phyloP scores from a whole-genome alignment of 2,797 vertebrate genomes.

The Hyperoplus immaculatus region DNA sequence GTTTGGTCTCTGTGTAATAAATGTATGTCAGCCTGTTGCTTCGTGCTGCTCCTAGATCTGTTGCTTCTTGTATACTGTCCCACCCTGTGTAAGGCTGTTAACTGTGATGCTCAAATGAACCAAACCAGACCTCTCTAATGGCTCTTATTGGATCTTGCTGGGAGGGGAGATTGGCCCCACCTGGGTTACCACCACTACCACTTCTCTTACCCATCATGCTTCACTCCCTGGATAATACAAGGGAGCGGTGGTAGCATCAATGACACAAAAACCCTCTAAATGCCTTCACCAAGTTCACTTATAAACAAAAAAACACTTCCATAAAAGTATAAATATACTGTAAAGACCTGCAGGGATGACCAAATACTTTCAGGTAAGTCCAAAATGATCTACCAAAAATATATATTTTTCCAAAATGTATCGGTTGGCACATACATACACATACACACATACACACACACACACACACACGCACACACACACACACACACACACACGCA shows the following conservation, averaged over 20 bases:
- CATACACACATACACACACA: too few relatives aligned
- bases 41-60: constrained; percentile 22
- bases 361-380: too few relatives aligned
- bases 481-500: neutral
- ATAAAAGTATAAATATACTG: neutral
- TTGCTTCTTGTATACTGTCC: constrained; percentile 41
- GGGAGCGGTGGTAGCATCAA: neutral
- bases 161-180: constrained; percentile 67
- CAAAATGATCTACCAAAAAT: neutral
- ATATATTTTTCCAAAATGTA: neutral
- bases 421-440: neutral
- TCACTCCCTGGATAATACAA: constrained; percentile 33
- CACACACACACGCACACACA: neutral
- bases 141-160: constrained; percentile 72
- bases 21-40: constrained; percentile 39
- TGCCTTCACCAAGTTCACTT: constrained; percentile 44
- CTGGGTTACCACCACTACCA: constrained; percentile 53
- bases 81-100: constrained; percentile 71
- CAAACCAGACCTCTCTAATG: constrained; percentile 70
- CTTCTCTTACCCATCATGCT: constrained; percentile 42
- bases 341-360: too few relatives aligned
- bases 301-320: neutral
- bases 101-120: constrained; percentile 77
- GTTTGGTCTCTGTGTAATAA: constrained; percentile 8
- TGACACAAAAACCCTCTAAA: neutral